Base-by-base conservation (phyloP, 1,140 invertebrate genomes). In the Daktulosphaira vitifoliae region DNA sequence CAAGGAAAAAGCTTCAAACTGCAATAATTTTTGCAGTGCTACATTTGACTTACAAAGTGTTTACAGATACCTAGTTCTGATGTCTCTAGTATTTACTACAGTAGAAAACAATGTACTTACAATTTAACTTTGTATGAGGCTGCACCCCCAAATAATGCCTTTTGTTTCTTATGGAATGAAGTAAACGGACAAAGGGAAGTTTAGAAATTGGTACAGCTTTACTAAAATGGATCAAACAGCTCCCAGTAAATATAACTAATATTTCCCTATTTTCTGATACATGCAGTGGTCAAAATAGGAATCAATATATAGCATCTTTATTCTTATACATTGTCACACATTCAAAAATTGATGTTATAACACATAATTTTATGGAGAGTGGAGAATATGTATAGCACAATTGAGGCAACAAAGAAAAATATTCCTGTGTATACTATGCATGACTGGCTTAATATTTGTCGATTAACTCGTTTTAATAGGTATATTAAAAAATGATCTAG, bases 271-370 rank as follows among this genome's bases (percentile, higher is more conserved):
- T 65, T 66, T 68, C 59, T 39, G 74, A 75, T 66, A 76, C 74
- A 65, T 76, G 74, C 66, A 69, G 71, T 29, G 74, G 72, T 2
- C 75, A 76, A 62, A 71, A 76, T 56, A 72, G 74, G 67, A 76
- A 76, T 65, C 65, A 70, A 66, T 68, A n/a, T n/a, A n/a, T n/a
- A n/a, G n/a, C n/a, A n/a, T n/a, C n/a, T n/a, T n/a, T n/a, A n/a
- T n/a, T n/a, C n/a, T n/a, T n/a, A n/a, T n/a, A n/a, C n/a, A n/a
- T n/a, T n/a, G n/a, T n/a, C n/a, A n/a, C n/a, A n/a, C n/a, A n/a
- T n/a, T n/a, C n/a, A n/a, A n/a, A n/a, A n/a, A n/a, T n/a, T n/a
- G n/a, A n/a, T n/a, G n/a, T n/a, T n/a, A n/a, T n/a, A n/a, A n/a
- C n/a, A n/a, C n/a, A n/a, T n/a, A n/a, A n/a, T n/a, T n/a, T n/a